These are phyloP conservation scores for Eolophus roseicapilla DNA, from an alignment of 2,113 vertebrate species.

Conservation along the genomic window DNA sequence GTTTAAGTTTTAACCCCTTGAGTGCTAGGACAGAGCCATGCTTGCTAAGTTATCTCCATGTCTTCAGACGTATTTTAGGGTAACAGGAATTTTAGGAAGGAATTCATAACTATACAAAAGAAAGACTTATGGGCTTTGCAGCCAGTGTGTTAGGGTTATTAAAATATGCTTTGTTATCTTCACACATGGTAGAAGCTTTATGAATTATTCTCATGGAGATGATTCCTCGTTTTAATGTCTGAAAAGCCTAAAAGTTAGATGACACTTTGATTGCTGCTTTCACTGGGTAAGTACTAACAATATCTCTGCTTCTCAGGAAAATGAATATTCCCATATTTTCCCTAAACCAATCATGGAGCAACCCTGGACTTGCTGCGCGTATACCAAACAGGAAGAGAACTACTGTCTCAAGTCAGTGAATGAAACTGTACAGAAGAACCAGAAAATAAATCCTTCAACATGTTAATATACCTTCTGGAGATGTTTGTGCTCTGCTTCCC, in stretches of 20 bases:
- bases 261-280: constrained; percentile 18
- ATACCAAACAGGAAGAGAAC: neutral
- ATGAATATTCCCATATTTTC: neutral
- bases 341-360: neutral
- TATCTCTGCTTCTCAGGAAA: neutral
- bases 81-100: neutral
- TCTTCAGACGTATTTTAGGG: neutral
- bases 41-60: neutral
- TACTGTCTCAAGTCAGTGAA: neutral
- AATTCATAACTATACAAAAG: neutral
- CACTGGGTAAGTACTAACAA: neutral
- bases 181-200: neutral
- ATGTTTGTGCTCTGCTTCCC: neutral
- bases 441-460: neutral
- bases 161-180: constrained; percentile 54
- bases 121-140: neutral
- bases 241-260: constrained; percentile 16
- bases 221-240: neutral
- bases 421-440: neutral
- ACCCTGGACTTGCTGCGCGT: neutral
- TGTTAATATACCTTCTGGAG: neutral
- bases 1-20: neutral
- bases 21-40: neutral
- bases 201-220: constrained; percentile 32
- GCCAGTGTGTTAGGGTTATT: constrained; percentile 19